Evolutionary conservation across 2,113 vertebrate genomes (phyloP).

Genomic region (Hyaena hyaena): DNA sequence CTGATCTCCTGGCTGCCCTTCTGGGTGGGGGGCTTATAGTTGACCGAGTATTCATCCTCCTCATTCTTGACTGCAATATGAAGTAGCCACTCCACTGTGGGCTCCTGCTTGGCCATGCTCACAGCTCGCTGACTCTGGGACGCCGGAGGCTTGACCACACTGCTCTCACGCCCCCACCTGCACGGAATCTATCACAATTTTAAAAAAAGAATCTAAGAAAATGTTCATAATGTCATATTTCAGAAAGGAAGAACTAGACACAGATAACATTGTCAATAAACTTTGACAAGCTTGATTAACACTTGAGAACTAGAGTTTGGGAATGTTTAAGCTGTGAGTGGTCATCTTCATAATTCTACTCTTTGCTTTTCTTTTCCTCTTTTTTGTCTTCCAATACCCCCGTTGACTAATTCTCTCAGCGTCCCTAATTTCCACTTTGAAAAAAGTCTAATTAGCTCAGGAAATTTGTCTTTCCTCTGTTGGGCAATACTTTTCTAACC

Average conservation of each 20-base stretch:
- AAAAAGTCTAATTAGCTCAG: neutral
- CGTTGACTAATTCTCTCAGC: neutral
- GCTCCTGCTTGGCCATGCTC: conserved; percentile 95
- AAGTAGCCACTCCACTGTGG: conserved; percentile 93
- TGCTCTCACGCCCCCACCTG: neutral
- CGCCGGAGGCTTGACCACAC: conserved; percentile 1
- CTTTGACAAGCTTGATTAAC: neutral
- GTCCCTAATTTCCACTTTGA: neutral
- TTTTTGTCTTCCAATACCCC: neutral
- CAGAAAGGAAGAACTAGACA: neutral
- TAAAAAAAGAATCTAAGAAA: neutral
- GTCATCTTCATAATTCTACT: neutral
- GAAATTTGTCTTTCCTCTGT: neutral
- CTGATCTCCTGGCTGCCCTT: conserved; percentile 97
- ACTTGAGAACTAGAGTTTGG: neutral
- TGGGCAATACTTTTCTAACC: neutral
- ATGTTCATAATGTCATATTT: neutral
- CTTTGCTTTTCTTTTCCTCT: neutral
- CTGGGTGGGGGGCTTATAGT: conserved; percentile 95
- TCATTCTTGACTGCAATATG: conserved; percentile 92
- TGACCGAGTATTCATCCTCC: conserved; percentile 87
- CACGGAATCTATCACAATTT: neutral
- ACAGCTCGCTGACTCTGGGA: neutral
- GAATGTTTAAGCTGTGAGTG: neutral
- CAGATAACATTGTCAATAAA: neutral